Evolutionary conservation across 2,888 invertebrate species (phyloP).

Genomic region (Onthophagus sagittarius): DNA sequence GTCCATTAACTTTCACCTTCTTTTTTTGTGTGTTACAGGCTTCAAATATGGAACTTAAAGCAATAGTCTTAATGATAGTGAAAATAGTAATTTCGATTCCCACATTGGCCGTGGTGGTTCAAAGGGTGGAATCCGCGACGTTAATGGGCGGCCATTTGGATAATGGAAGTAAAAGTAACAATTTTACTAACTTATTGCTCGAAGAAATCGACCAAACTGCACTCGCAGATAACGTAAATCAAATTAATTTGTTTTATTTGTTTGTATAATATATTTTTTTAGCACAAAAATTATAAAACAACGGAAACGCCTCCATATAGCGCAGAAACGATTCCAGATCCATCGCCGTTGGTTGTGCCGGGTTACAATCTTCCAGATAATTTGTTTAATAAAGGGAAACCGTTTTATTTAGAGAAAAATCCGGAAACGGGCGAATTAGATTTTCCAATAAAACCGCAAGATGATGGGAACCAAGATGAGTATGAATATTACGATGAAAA

Average conservation of each 20-base stretch:
- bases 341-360: slow-evolving; percentile 44
- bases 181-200: slow-evolving; percentile 18
- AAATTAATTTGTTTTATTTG: background rate
- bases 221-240: slow-evolving; percentile 7
- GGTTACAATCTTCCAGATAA: slow-evolving; percentile 53
- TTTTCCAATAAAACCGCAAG: slow-evolving; percentile 54
- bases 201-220: slow-evolving; percentile 8
- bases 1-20: slow-evolving; percentile 34
- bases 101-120: slow-evolving; percentile 33
- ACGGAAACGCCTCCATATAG: background rate
- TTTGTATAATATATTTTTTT: background rate
- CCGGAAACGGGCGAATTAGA: slow-evolving; percentile 64
- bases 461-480: slow-evolving; percentile 37
- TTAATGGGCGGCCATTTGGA: slow-evolving; percentile 41
- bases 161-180: slow-evolving; percentile 30
- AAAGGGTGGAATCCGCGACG: slow-evolving; percentile 33
- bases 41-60: slow-evolving; percentile 41
- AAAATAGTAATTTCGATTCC: slow-evolving; percentile 46
- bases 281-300: background rate
- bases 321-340: slow-evolving; percentile 45
- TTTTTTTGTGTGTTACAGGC: slow-evolving; percentile 35
- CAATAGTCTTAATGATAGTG: slow-evolving; percentile 42
- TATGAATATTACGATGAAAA: slow-evolving; percentile 37
- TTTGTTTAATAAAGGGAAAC: slow-evolving; percentile 65
- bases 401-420: slow-evolving; percentile 66